Base-by-base conservation (phyloP, 1,140 invertebrate species). In the Stegodyphus dumicola region DNA sequence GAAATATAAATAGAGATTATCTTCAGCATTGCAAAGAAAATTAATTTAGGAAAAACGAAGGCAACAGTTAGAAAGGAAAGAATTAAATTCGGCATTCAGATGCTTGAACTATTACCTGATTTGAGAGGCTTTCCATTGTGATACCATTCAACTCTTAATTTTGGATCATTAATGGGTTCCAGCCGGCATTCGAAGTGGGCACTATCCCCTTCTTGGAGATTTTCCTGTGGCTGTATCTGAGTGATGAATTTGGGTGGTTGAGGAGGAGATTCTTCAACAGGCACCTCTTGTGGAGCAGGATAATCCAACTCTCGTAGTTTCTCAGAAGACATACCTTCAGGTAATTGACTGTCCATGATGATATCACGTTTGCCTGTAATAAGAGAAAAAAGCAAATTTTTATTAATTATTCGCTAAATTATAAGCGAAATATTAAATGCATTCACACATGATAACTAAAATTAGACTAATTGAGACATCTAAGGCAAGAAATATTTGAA, bases 151-250 rank as follows among this genome's bases (percentile, higher is more conserved):
- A 98, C 94, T 33, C 94, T 93, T 86, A 99, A 92, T 86, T 95
- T 97, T 2, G 97, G 94, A 93, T 99, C 98, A 88, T 96, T 95
- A 91, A 97, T 96, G 1, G 98, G 98, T 89, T 98, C 95, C 6
- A 99, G 95, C 80, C 95, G 93, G 89, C 97, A 98, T 91, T 99
- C 97, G 89, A 99, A 99, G 77, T 96, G 94, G 0, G 98, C 94
- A 0, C 95, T 93, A 91, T 99, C 96, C 10, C 95, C 95, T 92
- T 98, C 97, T 69, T 84, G 60, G n/a, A 87, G 78, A 53, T 87
- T 87, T 15, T 87, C 87, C 51, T 87, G 86, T 17, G 88, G 88
- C 83, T 90, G 89, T 88, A 93, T 91, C 86, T 92, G 95, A 6
- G 95, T 95, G 17, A 96, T 93, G 89, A 97, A 98, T 90, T 94